These are phyloP conservation scores for Mesitornis unicolor DNA, from an alignment of 2,113 vertebrate genomes.

Conservation along the genomic window DNA sequence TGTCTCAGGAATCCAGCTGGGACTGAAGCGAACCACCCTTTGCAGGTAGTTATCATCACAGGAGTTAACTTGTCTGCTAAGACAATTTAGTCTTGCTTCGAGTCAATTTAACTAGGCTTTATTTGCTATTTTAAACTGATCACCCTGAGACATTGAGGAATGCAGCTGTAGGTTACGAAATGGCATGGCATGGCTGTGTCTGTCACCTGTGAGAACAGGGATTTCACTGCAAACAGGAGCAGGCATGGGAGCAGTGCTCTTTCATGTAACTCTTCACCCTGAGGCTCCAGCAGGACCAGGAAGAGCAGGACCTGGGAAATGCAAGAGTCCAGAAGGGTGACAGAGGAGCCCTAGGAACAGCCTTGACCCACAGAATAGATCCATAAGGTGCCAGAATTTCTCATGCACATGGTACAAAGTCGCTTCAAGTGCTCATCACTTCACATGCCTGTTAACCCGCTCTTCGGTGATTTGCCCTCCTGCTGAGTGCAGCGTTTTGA, in stretches of 20 bases:
- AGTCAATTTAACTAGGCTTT: not conserved
- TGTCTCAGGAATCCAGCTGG: not conserved
- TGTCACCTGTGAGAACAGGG: accelerated
- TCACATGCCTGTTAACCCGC: not conserved
- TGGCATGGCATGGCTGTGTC: not conserved
- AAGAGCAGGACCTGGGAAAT: not conserved
- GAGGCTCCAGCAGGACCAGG: not conserved
- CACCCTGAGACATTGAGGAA: not conserved
- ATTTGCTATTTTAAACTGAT: not conserved
- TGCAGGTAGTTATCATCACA: not conserved
- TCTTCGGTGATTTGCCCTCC: accelerated
- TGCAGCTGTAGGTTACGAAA: not conserved
- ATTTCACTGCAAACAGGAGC: not conserved
- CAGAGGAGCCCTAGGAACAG: not conserved
- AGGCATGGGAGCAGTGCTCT: not conserved
- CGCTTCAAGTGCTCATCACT: not conserved
- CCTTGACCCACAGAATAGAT: not conserved
- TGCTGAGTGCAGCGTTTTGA: not conserved
- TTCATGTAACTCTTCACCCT: too few species aligned
- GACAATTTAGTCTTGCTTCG: not conserved
- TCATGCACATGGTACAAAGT: accelerated
- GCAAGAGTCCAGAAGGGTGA: not conserved
- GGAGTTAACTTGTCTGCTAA: not conserved
- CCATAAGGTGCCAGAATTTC: not conserved
- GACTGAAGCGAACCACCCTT: not conserved